Base-by-base conservation (phyloP, 23 tunicate species). In the Diplosoma virens region DNA sequence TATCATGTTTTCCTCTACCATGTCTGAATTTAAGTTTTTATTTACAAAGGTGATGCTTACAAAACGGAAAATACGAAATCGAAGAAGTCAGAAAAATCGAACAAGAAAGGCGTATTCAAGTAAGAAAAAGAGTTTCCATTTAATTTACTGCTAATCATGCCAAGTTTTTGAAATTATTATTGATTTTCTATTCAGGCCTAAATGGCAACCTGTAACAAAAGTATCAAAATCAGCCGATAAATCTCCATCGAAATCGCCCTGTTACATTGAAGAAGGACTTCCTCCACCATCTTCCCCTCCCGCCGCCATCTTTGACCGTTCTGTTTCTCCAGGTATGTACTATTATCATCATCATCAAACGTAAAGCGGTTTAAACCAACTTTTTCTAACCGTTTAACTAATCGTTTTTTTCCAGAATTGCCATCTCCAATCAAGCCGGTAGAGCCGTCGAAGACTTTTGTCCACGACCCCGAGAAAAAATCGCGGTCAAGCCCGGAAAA, bases 351-450 rank as follows among this genome's bases (percentile, higher is more conserved):
- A 56, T n/a, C n/a, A n/a, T n/a, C n/a, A n/a, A n/a, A n/a, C n/a
- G n/a, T n/a, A 11, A 56, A 56, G 21, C 24, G 6, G 63, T 56
- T 20, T 55, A 9, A 41, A 9, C 50, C 9, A 41, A 41, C 50
- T 41, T 7, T 14, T 41, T 41, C 14, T 7, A 9, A 41, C 11
- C 9, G 14, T 41, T 14, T n/a, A n/a, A n/a, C n/a, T n/a, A n/a
- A n/a, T 61, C 36, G 35, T 7, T 22, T 7, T 67, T 17, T 6
- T 34, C 4, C 26, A 67, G 74, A 37, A 2, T 79, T 89, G 32
- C 96, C 96, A 18, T 89, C 96, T 9, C 96, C 96, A 2, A 47
- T 89, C 2, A 89, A 82, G 37, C 96, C 96, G 21, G 30, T 52
- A 14, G 71, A 58, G 33, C 52, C 74, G 30, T 54, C 72, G 54